phyloP scores from a whole-genome alignment of 2,797 vertebrate genomes.

The Scolopax bukidnonensis region DNA sequence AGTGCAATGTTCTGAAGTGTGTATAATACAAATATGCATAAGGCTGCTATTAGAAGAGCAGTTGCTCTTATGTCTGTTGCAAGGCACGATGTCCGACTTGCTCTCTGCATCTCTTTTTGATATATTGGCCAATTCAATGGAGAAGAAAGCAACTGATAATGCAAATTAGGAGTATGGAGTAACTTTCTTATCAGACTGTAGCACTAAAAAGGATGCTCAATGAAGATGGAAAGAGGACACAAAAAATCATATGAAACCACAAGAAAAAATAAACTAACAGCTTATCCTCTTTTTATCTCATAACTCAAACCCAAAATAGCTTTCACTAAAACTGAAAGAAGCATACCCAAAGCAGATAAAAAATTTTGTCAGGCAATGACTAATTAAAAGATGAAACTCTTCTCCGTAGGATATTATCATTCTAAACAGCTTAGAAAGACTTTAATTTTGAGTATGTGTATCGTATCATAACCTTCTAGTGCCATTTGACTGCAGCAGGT shows the following conservation, averaged over 20 bases:
- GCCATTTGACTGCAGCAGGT: neutral
- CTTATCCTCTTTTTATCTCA: neutral
- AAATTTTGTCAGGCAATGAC: neutral
- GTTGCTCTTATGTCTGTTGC: neutral
- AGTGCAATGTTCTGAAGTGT: neutral
- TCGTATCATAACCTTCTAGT: neutral
- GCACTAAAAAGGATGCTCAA: neutral
- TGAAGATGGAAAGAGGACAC: neutral
- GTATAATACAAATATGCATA: neutral
- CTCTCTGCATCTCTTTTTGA: neutral
- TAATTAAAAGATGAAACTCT: neutral
- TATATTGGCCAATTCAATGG: neutral
- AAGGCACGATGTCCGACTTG: neutral
- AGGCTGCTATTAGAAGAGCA: neutral
- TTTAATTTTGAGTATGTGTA: neutral
- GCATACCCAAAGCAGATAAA: neutral
- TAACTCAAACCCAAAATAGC: neutral
- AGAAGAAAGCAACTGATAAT: neutral
- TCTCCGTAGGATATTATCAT: neutral
- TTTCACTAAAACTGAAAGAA: neutral
- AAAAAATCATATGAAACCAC: neutral
- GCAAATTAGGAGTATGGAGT: neutral
- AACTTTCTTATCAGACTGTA: neutral
- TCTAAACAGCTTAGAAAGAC: neutral
- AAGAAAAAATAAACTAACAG: conserved; percentile 9